phyloP scores from a whole-genome alignment of 2,888 invertebrate genomes.

The Sepiola atlantica region DNA sequence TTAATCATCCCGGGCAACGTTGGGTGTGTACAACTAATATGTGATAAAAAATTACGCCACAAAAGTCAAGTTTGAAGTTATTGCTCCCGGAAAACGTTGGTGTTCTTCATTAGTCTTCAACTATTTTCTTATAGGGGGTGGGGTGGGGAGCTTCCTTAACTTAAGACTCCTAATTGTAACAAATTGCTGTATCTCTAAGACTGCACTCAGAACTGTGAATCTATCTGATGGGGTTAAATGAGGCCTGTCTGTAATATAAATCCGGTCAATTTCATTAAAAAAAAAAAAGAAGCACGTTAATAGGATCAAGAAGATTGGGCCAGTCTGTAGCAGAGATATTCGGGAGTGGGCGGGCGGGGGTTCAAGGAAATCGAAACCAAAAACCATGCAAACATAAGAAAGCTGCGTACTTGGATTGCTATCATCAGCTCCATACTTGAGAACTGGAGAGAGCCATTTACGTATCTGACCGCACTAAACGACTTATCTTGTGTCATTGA shows the following conservation, averaged over 20 bases:
- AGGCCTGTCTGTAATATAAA: constrained; percentile 32
- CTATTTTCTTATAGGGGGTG: too few species aligned
- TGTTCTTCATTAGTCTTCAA: too few species aligned
- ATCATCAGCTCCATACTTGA: background rate
- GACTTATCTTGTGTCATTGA: background rate
- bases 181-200: background rate
- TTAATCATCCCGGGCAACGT: too few species aligned
- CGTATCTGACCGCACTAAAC: background rate
- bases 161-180: too few species aligned
- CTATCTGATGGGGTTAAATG: background rate
- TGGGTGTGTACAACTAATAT: too few species aligned
- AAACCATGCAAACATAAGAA: background rate
- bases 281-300: background rate
- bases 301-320: background rate
- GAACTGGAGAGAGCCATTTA: background rate
- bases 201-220: background rate
- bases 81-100: too few species aligned
- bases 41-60: too few species aligned
- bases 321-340: background rate
- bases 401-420: background rate
- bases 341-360: background rate
- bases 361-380: too few species aligned
- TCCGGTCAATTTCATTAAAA: background rate
- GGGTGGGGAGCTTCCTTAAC: too few species aligned
- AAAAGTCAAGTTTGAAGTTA: too few species aligned